Conservation (phyloP, 2,888 invertebrate genomes). For the Amiota minor region DNA sequence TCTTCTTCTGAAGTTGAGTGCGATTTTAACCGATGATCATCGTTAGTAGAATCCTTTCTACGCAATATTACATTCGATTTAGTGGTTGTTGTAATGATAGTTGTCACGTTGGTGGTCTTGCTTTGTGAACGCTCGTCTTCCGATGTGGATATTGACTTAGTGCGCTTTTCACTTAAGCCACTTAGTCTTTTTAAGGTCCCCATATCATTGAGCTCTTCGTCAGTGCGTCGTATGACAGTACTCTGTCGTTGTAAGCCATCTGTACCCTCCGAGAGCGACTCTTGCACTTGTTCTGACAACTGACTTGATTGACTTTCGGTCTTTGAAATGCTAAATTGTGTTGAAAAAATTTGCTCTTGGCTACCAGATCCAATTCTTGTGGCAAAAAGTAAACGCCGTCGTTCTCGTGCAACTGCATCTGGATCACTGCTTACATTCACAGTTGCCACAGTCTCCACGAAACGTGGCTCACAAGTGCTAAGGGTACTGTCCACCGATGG, state of each 20-base stretch:
- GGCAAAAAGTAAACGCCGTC: slow-evolving; percentile 77
- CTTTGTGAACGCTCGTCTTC: slow-evolving; percentile 59
- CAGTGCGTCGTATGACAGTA: slow-evolving; percentile 67
- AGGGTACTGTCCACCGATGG: slow-evolving; percentile 65
- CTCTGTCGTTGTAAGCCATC: slow-evolving; percentile 67
- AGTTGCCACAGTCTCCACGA: slow-evolving; percentile 65
- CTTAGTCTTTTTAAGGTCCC: slow-evolving; percentile 15
- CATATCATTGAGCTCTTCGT: slow-evolving; percentile 41
- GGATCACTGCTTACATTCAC: slow-evolving; percentile 57
- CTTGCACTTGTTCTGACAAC: slow-evolving; percentile 75
- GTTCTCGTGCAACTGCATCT: slow-evolving; percentile 67
- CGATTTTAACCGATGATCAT: slow-evolving; percentile 56
- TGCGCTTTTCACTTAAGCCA: slow-evolving; percentile 24
- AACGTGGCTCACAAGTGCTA: slow-evolving; percentile 57
- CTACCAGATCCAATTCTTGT: slow-evolving; percentile 79
- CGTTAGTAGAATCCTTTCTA: slow-evolving; percentile 55
- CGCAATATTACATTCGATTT: slow-evolving; percentile 60
- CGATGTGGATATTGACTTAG: slow-evolving; percentile 63
- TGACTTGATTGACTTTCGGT: slow-evolving; percentile 79
- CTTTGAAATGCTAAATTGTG: slow-evolving; percentile 79
- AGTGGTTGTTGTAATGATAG: background rate
- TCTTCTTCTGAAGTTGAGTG: slow-evolving; percentile 71
- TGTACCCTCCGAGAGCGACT: slow-evolving; percentile 50
- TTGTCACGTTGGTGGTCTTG: slow-evolving; percentile 42
- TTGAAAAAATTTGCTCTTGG: slow-evolving; percentile 81